phyloP scores from a whole-genome alignment of 2,888 invertebrate genomes.

The Ectemnius cavifrons region DNA sequence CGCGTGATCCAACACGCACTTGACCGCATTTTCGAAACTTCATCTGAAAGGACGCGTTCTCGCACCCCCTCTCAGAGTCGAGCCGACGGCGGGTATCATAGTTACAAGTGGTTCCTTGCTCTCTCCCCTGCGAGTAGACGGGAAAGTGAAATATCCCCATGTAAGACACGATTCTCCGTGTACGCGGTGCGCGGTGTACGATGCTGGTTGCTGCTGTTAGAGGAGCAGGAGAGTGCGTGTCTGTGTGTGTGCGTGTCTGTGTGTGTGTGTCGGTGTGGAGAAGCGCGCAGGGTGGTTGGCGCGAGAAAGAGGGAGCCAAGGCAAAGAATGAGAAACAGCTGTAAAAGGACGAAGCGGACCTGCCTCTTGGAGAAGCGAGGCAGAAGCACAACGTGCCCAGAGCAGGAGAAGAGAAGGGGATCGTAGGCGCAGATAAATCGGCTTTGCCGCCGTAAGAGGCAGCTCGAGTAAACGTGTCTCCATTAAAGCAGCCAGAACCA shows the following conservation, averaged over 20 bases:
- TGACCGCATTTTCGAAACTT: no score
- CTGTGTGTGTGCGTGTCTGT: slow-evolving; percentile 5
- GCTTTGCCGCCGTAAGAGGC: slow-evolving; percentile 69
- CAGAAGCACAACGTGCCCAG: not conserved
- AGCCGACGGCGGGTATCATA: no score
- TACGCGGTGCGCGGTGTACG: slow-evolving; percentile 35
- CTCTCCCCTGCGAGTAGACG: slow-evolving; percentile 52
- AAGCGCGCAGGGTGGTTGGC: slow-evolving; percentile 17
- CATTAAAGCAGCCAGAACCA: slow-evolving; percentile 61
- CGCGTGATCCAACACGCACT: no score
- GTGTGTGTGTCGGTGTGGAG: slow-evolving; percentile 11
- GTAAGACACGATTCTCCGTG: slow-evolving; percentile 67
- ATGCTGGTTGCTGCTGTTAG: no score
- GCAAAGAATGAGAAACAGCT: slow-evolving; percentile 3
- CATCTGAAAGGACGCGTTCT: no score
- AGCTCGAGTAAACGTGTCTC: slow-evolving; percentile 73
- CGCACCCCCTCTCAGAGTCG: no score
- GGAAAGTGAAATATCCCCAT: slow-evolving; percentile 73
- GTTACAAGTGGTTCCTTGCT: no score
- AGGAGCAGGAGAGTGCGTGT: not conserved
- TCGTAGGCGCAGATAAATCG: slow-evolving; percentile 73
- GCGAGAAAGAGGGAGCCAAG: slow-evolving; percentile 17
- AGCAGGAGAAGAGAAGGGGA: slow-evolving; percentile 37
- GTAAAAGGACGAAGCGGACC: no score
- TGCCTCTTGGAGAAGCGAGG: no score